phyloP scores from a whole-genome alignment of 2,113 vertebrate genomes.

The Catharus fuscescens region DNA sequence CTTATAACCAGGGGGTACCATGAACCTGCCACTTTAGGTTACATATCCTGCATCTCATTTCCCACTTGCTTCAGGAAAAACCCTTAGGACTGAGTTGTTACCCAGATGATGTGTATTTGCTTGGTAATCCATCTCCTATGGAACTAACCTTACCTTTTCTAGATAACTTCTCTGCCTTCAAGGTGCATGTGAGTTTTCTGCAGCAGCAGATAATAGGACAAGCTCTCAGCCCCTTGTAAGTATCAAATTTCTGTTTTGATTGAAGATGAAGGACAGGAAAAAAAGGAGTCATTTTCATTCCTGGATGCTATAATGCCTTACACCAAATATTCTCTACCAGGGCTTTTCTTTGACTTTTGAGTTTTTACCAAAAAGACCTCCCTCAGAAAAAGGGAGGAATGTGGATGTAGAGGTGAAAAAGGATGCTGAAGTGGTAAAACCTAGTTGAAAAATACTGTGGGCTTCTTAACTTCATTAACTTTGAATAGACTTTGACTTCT shows the following conservation, averaged over 20 bases:
- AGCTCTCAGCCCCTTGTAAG: neutral
- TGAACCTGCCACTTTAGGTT: accelerated
- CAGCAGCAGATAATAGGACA: neutral
- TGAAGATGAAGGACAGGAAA: neutral
- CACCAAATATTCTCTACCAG: neutral
- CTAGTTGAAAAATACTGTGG: neutral
- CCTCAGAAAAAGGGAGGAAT: neutral
- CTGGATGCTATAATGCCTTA: neutral
- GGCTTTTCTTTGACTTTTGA: neutral
- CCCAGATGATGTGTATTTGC: neutral
- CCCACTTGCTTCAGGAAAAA: neutral
- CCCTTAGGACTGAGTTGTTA: neutral
- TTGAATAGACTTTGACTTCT: neutral
- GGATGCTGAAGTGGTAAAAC: neutral
- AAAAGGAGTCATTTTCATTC: neutral
- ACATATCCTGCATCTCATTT: neutral
- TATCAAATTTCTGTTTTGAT: neutral
- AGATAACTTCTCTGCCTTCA: neutral
- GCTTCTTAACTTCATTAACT: neutral
- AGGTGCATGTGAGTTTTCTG: neutral
- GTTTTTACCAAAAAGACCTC: neutral
- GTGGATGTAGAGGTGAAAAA: neutral
- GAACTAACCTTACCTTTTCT: neutral
- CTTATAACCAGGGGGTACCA: neutral
- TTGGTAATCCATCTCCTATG: neutral